phyloP scores from a whole-genome alignment of 2,797 vertebrate genomes.

The Darevskia mixta region DNA sequence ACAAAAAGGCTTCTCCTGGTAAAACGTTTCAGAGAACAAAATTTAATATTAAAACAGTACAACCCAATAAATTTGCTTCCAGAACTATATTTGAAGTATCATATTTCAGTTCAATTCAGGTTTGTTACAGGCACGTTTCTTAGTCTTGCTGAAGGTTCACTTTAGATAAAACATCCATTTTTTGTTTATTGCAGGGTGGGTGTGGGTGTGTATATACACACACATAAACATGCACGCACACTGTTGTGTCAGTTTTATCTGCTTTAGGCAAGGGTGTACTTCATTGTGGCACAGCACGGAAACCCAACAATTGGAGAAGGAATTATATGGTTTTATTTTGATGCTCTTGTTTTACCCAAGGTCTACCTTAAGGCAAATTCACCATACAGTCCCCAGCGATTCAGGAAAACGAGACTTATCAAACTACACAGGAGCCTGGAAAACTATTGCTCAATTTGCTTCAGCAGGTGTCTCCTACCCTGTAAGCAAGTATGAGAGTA shows the following conservation, averaged over 20 bases:
- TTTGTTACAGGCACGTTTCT: background rate
- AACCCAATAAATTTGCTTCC: background rate
- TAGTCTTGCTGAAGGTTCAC: background rate
- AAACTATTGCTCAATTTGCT: constrained; percentile 26
- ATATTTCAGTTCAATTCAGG: background rate
- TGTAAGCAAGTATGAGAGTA: constrained; percentile 11
- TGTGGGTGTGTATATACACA: too few species aligned
- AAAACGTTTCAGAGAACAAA: background rate
- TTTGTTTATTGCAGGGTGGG: background rate
- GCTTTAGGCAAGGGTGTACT: background rate
- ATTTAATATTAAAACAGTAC: background rate
- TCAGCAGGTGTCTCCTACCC: constrained; percentile 53
- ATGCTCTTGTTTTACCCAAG: background rate
- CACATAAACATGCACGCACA: too few species aligned
- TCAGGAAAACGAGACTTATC: constrained; percentile 11
- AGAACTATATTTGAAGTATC: background rate
- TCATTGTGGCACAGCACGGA: background rate
- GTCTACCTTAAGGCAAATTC: background rate
- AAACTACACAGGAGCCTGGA: constrained; percentile 10
- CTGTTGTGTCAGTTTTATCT: background rate
- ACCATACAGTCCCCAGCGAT: background rate
- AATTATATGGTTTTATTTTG: background rate
- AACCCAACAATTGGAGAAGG: background rate
- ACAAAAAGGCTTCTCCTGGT: background rate
- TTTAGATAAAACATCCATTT: too few species aligned